These are phyloP conservation scores for Silurus aristotelis DNA, from an alignment of 2,797 vertebrate genomes.

Conservation along the genomic window DNA sequence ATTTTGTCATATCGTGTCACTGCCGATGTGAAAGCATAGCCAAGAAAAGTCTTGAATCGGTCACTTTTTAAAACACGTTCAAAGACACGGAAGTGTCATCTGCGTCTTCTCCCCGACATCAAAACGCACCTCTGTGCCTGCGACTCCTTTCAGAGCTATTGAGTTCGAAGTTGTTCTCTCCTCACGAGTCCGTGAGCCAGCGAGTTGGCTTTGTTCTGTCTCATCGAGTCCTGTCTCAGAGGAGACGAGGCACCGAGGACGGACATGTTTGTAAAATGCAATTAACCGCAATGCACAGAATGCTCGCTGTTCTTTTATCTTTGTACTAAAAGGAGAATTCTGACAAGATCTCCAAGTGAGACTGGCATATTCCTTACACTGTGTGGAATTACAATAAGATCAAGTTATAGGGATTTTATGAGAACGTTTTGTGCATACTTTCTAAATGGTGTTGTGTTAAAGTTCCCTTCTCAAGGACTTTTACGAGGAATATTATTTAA, in stretches of 20 bases:
- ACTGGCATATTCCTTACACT: slow-evolving; percentile 35
- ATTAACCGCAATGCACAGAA: slow-evolving; percentile 70
- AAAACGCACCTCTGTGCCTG: slow-evolving; percentile 59
- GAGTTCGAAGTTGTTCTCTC: slow-evolving; percentile 55
- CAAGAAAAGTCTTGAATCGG: slow-evolving; percentile 52
- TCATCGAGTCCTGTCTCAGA: slow-evolving; percentile 63
- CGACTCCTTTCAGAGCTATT: slow-evolving; percentile 55
- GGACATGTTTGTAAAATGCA: slow-evolving; percentile 70
- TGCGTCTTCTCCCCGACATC: slow-evolving; percentile 66
- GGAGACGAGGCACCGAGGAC: slow-evolving; percentile 61
- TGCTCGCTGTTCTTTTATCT: slow-evolving; percentile 69
- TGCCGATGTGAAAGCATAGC: neutral
- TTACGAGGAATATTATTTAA: neutral
- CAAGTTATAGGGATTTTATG: slow-evolving; percentile 35
- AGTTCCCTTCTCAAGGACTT: neutral
- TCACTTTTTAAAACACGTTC: slow-evolving; percentile 44
- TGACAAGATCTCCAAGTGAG: slow-evolving; percentile 17
- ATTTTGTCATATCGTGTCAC: neutral
- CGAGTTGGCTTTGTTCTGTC: slow-evolving; percentile 67
- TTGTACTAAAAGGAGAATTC: slow-evolving; percentile 43
- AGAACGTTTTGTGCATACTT: neutral
- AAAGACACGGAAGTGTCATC: slow-evolving; percentile 55
- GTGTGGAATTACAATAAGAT: slow-evolving; percentile 49
- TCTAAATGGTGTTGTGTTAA: neutral
- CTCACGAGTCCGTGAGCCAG: slow-evolving; percentile 62